Percentiles rank a stretch among this genome's conserved stretches.
Conservation (phyloP, 2,888 invertebrate genomes). For the Galerucella calmariensis region DNA sequence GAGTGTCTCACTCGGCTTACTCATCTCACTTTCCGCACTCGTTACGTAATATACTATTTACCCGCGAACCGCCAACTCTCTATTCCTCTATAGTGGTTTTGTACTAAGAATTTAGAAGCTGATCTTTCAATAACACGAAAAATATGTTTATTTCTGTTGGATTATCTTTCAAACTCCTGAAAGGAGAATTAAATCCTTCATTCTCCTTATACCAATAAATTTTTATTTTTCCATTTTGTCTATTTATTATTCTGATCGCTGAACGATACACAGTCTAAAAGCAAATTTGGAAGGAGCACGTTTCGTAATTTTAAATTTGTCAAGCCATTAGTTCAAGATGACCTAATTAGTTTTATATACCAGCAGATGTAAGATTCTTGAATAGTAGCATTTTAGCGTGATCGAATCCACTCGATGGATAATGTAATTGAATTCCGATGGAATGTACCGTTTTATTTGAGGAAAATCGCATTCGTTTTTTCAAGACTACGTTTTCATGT, state of each 20-base stretch:
- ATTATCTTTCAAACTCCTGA: too few species aligned
- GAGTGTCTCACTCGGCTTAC: too few species aligned
- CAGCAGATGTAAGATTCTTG: slow-evolving; percentile 34
- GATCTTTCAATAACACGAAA: too few species aligned
- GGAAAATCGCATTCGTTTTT: neutral
- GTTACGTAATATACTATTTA: too few species aligned
- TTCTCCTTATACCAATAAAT: too few species aligned
- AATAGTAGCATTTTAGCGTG: slow-evolving; percentile 28
- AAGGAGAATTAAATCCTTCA: too few species aligned
- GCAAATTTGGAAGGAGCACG: neutral
- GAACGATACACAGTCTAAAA: neutral
- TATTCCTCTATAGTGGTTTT: too few species aligned
- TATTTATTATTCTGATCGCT: neutral
- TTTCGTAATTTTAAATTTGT: slow-evolving; percentile 30
- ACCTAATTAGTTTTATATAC: slow-evolving; percentile 38
- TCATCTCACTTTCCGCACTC: too few species aligned
- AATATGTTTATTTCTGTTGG: too few species aligned
- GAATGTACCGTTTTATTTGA: slow-evolving; percentile 21
- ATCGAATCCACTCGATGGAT: slow-evolving; percentile 26
- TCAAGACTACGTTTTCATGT: neutral
- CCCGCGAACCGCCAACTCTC: too few species aligned
- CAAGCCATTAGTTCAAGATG: slow-evolving; percentile 39
- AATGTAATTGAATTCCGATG: slow-evolving; percentile 30
- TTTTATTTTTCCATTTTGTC: neutral
- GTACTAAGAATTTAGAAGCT: too few species aligned